Evolutionary conservation across 2,888 invertebrate species (phyloP).

Genomic region (Meiosimyza platycephala): DNA sequence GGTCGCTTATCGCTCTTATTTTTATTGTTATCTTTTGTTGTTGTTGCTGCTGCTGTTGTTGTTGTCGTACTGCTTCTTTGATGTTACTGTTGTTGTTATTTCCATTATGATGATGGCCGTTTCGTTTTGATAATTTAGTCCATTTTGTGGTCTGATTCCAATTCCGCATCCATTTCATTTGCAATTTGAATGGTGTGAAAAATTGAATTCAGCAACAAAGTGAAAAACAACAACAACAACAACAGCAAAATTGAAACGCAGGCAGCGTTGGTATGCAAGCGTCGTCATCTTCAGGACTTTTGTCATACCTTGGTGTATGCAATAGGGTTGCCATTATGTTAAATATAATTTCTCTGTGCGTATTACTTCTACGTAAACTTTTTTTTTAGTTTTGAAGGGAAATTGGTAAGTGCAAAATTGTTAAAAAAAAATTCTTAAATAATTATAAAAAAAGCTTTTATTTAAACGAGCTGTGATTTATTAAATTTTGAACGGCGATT

Average conservation of each 20-base stretch:
- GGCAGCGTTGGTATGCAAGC: too few relatives aligned
- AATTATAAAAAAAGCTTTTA: too few relatives aligned
- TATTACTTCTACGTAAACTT: too few relatives aligned
- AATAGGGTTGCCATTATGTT: too few relatives aligned
- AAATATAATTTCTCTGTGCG: too few relatives aligned
- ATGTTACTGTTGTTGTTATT: not conserved
- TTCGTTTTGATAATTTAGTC: constrained; percentile 29
- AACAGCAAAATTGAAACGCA: not conserved
- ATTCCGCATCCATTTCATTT: constrained; percentile 20
- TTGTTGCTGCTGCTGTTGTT: not conserved
- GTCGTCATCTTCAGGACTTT: too few relatives aligned
- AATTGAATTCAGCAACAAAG: not conserved
- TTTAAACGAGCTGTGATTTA: too few relatives aligned
- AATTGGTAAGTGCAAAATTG: too few relatives aligned
- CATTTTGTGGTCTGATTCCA: constrained; percentile 39
- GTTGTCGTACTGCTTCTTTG: not conserved
- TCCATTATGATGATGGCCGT: constrained; percentile 32
- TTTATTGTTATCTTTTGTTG: constrained; percentile 16
- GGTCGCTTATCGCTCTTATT: constrained; percentile 27
- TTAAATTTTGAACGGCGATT: too few relatives aligned
- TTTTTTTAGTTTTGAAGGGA: too few relatives aligned
- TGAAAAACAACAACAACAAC: constrained; percentile 10
- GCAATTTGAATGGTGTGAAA: constrained; percentile 28
- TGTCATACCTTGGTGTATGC: too few relatives aligned
- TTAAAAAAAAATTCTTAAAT: too few relatives aligned